Evolutionary conservation across 1,140 invertebrate genomes (phyloP).

Genomic region (Paralvinella palmiformis): DNA sequence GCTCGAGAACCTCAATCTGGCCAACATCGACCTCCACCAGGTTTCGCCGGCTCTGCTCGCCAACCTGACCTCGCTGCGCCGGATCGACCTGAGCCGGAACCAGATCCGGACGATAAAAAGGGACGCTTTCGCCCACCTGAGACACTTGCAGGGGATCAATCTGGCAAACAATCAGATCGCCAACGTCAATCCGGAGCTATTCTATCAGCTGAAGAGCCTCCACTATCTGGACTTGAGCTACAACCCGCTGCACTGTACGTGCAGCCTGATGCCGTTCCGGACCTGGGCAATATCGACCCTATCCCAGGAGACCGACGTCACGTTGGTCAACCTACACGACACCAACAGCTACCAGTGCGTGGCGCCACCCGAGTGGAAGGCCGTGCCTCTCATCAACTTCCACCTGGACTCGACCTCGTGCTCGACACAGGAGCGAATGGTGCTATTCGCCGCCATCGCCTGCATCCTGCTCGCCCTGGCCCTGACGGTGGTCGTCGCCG

Average conservation of each 20-base stretch:
- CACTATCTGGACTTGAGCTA: slow-evolving; percentile 29
- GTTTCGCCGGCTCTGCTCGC: slow-evolving; percentile 25
- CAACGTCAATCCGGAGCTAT: slow-evolving; percentile 5
- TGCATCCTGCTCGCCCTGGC: slow-evolving; percentile 1
- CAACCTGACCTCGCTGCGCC: slow-evolving; percentile 26
- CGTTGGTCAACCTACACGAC: slow-evolving; percentile 18
- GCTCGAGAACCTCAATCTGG: slow-evolving; percentile 23
- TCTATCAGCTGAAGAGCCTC: not conserved
- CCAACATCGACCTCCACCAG: slow-evolving; percentile 22
- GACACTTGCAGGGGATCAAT: slow-evolving; percentile 21
- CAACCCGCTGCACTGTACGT: slow-evolving; percentile 36
- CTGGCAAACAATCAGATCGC: slow-evolving; percentile 11
- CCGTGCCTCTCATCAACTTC: slow-evolving; percentile 9
- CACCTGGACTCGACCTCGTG: slow-evolving; percentile 4
- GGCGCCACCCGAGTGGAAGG: slow-evolving; percentile 8
- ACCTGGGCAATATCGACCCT: slow-evolving; percentile 27
- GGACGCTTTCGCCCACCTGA: slow-evolving; percentile 9
- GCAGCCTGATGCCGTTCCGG: slow-evolving; percentile 27
- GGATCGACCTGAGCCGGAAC: slow-evolving; percentile 28
- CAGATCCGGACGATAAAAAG: slow-evolving; percentile 14
- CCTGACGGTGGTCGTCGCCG: not conserved
- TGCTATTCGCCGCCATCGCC: slow-evolving; percentile 10
- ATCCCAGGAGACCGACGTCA: slow-evolving; percentile 17
- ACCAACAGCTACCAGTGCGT: slow-evolving; percentile 15
- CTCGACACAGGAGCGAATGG: slow-evolving; percentile 1